A percentile compares a stretch with the other conserved stretches of the same genome.
Conservation (phyloP, 2,888 invertebrate species). For the Lasiommata megera region DNA sequence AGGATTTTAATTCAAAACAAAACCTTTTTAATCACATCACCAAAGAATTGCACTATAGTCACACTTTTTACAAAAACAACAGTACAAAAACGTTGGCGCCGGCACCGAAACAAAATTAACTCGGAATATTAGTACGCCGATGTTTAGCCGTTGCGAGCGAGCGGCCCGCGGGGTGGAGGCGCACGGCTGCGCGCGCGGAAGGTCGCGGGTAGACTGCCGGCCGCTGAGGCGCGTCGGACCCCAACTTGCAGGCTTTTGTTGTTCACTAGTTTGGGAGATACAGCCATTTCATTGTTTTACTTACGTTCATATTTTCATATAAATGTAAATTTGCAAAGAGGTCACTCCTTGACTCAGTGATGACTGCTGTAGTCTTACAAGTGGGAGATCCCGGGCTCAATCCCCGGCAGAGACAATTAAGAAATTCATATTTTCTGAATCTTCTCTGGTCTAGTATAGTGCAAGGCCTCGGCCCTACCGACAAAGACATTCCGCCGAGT, state of each 20-base stretch:
- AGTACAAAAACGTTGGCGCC: conserved; percentile 8
- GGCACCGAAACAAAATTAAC: not conserved
- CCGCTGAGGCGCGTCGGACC: conserved; percentile 21
- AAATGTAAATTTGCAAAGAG: no score
- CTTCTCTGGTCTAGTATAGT: no score
- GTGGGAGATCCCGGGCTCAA: no score
- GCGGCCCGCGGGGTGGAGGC: not conserved
- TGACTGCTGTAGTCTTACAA: no score
- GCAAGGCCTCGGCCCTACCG: no score
- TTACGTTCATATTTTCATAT: no score
- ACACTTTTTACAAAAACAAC: not conserved
- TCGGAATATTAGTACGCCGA: not conserved
- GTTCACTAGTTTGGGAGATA: conserved; percentile 17
- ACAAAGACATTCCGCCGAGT: no score
- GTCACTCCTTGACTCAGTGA: no score
- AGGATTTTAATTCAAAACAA: not conserved
- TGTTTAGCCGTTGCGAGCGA: not conserved
- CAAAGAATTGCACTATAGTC: not conserved
- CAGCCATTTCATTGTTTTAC: not conserved
- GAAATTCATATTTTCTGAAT: no score
- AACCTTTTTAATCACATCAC: conserved; percentile 11
- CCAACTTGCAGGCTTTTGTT: conserved; percentile 21
- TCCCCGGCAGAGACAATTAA: no score
- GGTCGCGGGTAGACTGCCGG: conserved; percentile 30
- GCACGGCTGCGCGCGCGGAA: conserved; percentile 4